Base-by-base conservation (phyloP, 2,797 vertebrate genomes). In the Falco naumanni region DNA sequence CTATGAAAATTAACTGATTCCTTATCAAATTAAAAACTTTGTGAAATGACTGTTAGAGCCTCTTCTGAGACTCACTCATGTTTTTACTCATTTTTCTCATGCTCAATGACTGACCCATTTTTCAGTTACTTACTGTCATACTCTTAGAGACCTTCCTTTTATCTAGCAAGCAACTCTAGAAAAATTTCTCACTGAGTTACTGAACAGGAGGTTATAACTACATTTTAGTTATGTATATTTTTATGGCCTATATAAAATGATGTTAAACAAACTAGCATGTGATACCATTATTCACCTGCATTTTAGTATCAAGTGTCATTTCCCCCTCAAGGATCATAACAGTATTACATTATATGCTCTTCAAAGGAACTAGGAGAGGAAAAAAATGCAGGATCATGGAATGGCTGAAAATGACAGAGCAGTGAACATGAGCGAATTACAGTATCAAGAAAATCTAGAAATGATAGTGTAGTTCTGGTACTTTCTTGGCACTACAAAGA, bases 261-360 rank as follows among this genome's bases (percentile, higher is more conserved):
- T 59, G 3, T 16, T 69, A 69, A 82, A 69, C 16, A 22, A 79
- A 50, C 17, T 66, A 61, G 11, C 13, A 24, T 24, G 16, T 28
- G 7, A 45, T 59, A 61, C 13, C 7, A 22, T 70, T 70, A 65
- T 50, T 72, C 65, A 63, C 29, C 26, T 81, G 37, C 37, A n/a
- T 61, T 72, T 25, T 21, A 48, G 25, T 69, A 37, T 65, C 11
- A 56, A 11, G 8, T 56, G 11, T 21, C 6, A 57, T 54, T 16
- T 16, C 5, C 6, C 9, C 65, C 16, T 71, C 26, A 64, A 45
- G 50, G 53, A 50, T 66, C 11, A 11, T 31, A 71, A 34, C 16
- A 8, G 9, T 39, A 5, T 41, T 65, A 48, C 0, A 0, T 0
- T 45, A 33, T 10, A 0, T 41, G 17, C 2, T 84, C 9, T 48